Base-by-base conservation (phyloP, 92 coral and sea anemone genomes). In the Zoanthus gigantus region DNA sequence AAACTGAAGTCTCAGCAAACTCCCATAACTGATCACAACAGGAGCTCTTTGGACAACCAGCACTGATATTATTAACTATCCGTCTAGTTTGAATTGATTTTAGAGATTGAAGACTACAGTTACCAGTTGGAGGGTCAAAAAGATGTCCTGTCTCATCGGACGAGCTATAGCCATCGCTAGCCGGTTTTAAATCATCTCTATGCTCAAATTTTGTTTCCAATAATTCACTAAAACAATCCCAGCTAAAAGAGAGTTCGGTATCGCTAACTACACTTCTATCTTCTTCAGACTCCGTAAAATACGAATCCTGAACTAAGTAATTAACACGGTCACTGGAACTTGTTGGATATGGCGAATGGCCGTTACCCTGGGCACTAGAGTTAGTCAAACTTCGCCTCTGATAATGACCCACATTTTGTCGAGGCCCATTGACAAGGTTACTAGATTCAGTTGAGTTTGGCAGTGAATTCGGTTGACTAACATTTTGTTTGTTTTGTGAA, bases 211-310 rank as follows among this genome's bases (percentile, higher is more conserved):
- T 81, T 15, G 18, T 15, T 23, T 67, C 85, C 45, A 37, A 4
- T 9, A 81, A 13, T 7, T 65, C 75, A 47, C 85, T 81, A 18
- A 81, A 81, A 67, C 45, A 81, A 34, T 66, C 85, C 60, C 61
- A 81, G 61, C 75, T 81, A 13, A 50, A 81, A 5, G 74, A 44
- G 45, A 2, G 11, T 66, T 81, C 14, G 47, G 66, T 74, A 9
- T 67, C 61, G 13, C 28, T 28, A 2, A 29, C 0, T 1, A n/a
- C 74, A 63, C 42, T 37, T 37, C 44, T 11, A 16, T 69, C 74
- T 23, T 80, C 85, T 50, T 81, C 63, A 7, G 72, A 79, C 3
- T 12, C 53, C 30, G 17, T 16, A 16, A 46, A 79, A 46, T 56
- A 61, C 7, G 50, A 5, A 8, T 12, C 16, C 16, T 0, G 14